These are phyloP conservation scores for Lepidurus arcticus DNA, from an alignment of 1,140 invertebrate genomes.

Conservation along the genomic window DNA sequence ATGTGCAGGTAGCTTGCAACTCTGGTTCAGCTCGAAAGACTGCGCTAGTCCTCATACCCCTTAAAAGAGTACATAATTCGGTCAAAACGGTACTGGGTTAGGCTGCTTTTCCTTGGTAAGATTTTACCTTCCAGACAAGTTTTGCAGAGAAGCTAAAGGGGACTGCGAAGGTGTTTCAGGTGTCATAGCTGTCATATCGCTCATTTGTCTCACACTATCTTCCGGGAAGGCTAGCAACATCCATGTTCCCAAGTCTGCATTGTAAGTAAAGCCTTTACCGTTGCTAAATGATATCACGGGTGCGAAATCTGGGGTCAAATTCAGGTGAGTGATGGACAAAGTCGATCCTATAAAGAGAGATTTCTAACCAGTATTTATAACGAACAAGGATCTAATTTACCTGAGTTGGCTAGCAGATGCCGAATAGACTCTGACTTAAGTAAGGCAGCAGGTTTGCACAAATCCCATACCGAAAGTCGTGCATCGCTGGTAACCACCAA, in stretches of 20 bases:
- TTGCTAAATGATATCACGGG: constrained; percentile 60
- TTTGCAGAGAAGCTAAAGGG: neutral
- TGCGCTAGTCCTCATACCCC: neutral
- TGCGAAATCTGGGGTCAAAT: constrained; percentile 55
- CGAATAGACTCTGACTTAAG: constrained; percentile 38
- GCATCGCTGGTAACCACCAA: constrained; percentile 41
- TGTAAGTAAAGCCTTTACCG: constrained; percentile 46
- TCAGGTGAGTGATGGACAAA: constrained; percentile 52
- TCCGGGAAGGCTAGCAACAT: neutral
- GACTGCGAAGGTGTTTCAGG: neutral
- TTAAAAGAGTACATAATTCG: neutral
- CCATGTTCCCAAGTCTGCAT: neutral
- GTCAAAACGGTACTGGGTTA: neutral
- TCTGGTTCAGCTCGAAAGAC: neutral
- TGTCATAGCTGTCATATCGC: neutral
- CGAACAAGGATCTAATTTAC: constrained; percentile 32
- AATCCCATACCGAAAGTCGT: constrained; percentile 41
- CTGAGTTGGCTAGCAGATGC: constrained; percentile 39
- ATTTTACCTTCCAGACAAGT: neutral
- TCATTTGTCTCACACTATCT: constrained; percentile 14
- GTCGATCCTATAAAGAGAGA: constrained; percentile 29
- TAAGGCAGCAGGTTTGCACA: constrained; percentile 38
- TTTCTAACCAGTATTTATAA: too few relatives aligned
- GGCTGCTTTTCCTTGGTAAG: neutral
- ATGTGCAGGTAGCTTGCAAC: constrained; percentile 44